These are phyloP conservation scores for Cheilosia soror DNA, from an alignment of 2,888 invertebrate species.

Conservation along the genomic window DNA sequence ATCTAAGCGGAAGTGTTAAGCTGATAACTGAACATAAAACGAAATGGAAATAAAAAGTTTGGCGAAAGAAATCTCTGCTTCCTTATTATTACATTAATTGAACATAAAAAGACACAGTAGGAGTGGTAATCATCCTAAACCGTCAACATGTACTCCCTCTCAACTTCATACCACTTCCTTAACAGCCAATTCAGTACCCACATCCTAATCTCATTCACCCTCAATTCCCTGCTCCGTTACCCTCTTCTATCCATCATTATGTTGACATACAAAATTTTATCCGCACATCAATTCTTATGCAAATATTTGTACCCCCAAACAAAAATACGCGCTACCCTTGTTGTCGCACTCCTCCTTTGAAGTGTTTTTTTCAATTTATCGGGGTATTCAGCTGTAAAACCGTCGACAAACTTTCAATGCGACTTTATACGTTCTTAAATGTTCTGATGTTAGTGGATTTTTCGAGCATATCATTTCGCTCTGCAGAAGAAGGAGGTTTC, in stretches of 20 bases:
- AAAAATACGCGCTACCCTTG: constrained; percentile 9
- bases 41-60: neutral
- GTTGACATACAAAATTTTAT: constrained; percentile 53
- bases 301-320: constrained; percentile 56
- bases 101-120: neutral
- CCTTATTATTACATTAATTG: constrained; percentile 5
- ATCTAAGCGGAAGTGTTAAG: too few species aligned
- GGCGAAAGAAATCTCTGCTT: neutral
- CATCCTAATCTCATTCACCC: neutral
- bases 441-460: constrained; percentile 26
- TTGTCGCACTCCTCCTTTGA: neutral
- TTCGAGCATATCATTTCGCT: neutral
- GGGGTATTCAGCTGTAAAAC: constrained; percentile 40
- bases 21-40: too few species aligned
- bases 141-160: neutral
- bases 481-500: neutral
- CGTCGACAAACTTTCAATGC: constrained; percentile 43
- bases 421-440: constrained; percentile 30
- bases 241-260: constrained; percentile 10
- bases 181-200: constrained; percentile 40
- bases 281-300: constrained; percentile 67
- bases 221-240: neutral
- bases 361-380: constrained; percentile 42
- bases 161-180: constrained; percentile 23
- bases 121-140: neutral